Evolutionary conservation across 2,888 invertebrate genomes (phyloP).

Genomic region (Orchesellides sinensis): DNA sequence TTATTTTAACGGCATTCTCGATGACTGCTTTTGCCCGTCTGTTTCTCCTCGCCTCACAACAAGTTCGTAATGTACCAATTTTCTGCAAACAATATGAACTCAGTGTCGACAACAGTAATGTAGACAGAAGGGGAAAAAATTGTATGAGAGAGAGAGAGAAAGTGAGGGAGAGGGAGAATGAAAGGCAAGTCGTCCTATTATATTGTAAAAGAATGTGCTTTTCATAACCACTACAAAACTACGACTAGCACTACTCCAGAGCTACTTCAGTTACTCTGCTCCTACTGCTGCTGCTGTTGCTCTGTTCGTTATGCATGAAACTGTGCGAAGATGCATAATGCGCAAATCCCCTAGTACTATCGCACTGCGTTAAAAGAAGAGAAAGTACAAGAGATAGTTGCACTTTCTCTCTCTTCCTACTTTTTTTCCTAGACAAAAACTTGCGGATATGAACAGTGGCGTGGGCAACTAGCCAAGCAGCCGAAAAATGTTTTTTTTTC

Average conservation of each 20-base stretch:
- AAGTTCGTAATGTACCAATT: slow-evolving; percentile 33
- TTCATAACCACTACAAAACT: slow-evolving; percentile 24
- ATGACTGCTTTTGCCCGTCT: slow-evolving; percentile 47
- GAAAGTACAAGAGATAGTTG: slow-evolving; percentile 51
- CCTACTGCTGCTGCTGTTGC: slow-evolving; percentile 19
- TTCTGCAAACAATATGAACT: slow-evolving; percentile 50
- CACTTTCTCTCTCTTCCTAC: slow-evolving; percentile 46
- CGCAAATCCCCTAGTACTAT: slow-evolving; percentile 67
- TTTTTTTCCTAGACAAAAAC: slow-evolving; percentile 11
- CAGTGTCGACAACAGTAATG: slow-evolving; percentile 43
- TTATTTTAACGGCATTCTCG: slow-evolving; percentile 55
- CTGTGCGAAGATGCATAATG: slow-evolving; percentile 65
- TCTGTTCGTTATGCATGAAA: slow-evolving; percentile 57
- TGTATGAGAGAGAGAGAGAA: neutral
- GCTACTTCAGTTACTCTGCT: no score
- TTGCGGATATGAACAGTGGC: slow-evolving; percentile 48
- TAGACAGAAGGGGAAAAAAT: slow-evolving; percentile 4
- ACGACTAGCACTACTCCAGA: slow-evolving; percentile 1
- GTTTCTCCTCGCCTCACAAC: slow-evolving; percentile 7
- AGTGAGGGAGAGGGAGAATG: slow-evolving; percentile 1
- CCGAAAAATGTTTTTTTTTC: slow-evolving; percentile 41
- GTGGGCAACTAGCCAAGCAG: slow-evolving; percentile 58
- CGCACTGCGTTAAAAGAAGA: slow-evolving; percentile 65
- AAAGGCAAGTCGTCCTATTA: slow-evolving; percentile 10
- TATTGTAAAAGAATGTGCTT: slow-evolving; percentile 39